Evolutionary conservation across 2,113 vertebrate genomes (phyloP), one percentile per base, ranked within the genome.

Genomic region (Rhinichthys klamathensis): DNA sequence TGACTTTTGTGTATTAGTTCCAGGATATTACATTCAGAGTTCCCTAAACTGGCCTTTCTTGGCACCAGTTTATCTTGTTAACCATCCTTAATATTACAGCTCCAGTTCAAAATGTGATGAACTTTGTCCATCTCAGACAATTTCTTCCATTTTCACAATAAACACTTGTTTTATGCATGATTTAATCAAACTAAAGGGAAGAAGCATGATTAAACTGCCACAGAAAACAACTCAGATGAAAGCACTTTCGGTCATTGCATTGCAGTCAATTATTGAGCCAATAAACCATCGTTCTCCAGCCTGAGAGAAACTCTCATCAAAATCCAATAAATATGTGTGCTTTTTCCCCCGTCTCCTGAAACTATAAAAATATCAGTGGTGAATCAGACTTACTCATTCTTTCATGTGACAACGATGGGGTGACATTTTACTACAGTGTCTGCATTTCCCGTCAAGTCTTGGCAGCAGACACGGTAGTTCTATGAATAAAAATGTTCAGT

Each of bases 381-480:
- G 12, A 83, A 35, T 61, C 58, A 75, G 30, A 32, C 56, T 60
- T 46, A 25, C 11, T 73, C 41, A 46, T 46, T 74, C 38, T 74
- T 74, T 74, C 70, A 73, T 49, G 69, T 61, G 41, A 60, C 72
- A 63, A 44, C 12, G 35, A 30, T 2, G 12, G 56, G 44, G 32
- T 63, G 56, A 84, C 35, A 73, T 63, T 61, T 30, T 76, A 49
- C 54, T 65, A 49, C 23, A 60, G 69, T 38, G 75, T 79, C 32
- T 78, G 54, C 54, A 60, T 32, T 60, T 60, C 54, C 76, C 13
- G 18, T 18, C 58, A 80, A 38, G 38, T 30, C 27, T 80, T 63
- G 58, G 58, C 58, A 80, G 35, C 58, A 44, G 54, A 61, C 56
- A 5, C 1, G 2, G 27, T 27, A 1, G 54, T 8, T n/a, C 54